Percentiles rank a stretch among this genome's conserved stretches.
Conservation (phyloP, 2,113 vertebrate genomes). For the Aegotheles bennettii region DNA sequence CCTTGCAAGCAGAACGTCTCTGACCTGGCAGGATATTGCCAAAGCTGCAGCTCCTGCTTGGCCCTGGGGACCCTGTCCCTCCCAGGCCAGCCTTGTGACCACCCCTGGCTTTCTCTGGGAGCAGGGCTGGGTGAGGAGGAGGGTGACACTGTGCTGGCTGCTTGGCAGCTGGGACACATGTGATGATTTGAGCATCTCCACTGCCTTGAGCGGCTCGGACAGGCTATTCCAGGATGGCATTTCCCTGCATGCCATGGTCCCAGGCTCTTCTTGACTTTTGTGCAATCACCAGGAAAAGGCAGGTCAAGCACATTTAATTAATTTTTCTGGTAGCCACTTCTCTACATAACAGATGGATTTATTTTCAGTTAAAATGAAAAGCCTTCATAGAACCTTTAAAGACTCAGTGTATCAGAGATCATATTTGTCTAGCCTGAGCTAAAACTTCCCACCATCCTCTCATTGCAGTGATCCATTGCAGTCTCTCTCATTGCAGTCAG, state of each 20-base stretch:
- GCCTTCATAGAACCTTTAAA: background rate
- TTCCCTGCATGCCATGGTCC: background rate
- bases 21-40: background rate
- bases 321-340: background rate
- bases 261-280: fast-evolving
- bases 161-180: fast-evolving
- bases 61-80: fast-evolving
- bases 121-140: background rate
- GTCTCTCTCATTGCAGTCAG: background rate
- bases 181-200: background rate
- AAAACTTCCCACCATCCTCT: background rate
- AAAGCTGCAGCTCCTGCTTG: fast-evolving
- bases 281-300: background rate
- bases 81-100: too few species aligned
- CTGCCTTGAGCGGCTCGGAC: fast-evolving
- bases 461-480: background rate
- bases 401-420: fast-evolving
- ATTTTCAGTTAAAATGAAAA: background rate
- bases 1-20: fast-evolving
- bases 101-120: background rate
- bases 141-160: background rate
- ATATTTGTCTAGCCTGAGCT: background rate
- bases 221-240: fast-evolving
- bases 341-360: fast-evolving
- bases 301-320: fast-evolving